Conservation (phyloP, 2,888 invertebrate species). For the Masnerella sp. region DNA sequence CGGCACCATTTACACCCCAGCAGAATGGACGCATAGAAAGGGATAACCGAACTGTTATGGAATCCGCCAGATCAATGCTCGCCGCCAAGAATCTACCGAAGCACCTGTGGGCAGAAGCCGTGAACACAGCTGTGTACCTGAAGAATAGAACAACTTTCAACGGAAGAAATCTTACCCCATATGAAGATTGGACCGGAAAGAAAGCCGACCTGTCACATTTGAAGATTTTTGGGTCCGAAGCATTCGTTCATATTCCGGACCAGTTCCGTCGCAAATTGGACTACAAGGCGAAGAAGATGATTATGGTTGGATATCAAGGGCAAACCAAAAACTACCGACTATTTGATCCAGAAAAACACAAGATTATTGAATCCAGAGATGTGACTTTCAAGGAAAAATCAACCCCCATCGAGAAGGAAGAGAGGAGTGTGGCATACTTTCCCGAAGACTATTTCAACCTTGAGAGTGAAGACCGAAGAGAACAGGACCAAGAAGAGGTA, state of each 20-base stretch:
- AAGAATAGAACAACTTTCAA: neutral
- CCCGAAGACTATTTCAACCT: neutral
- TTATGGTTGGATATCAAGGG: constrained; percentile 60
- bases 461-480: neutral
- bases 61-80: constrained; percentile 33
- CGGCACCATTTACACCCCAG: constrained; percentile 51
- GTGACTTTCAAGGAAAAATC: constrained; percentile 40
- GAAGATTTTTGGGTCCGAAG: constrained; percentile 54
- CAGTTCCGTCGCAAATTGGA: constrained; percentile 60
- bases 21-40: constrained; percentile 56
- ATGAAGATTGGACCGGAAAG: constrained; percentile 60
- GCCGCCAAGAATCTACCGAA: constrained; percentile 23
- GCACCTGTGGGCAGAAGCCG: constrained; percentile 59
- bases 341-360: constrained; percentile 39
- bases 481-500: neutral
- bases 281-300: constrained; percentile 56
- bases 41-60: constrained; percentile 29
- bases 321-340: constrained; percentile 52
- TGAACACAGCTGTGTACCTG: constrained; percentile 45
- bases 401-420: neutral
- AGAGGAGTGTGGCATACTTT: neutral
- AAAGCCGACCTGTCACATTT: constrained; percentile 58
- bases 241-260: constrained; percentile 57
- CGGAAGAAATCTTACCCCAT: constrained; percentile 41
- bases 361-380: constrained; percentile 39